These are phyloP conservation scores for Ameiurus melas DNA, from an alignment of 2,113 vertebrate species.

Conservation along the genomic window DNA sequence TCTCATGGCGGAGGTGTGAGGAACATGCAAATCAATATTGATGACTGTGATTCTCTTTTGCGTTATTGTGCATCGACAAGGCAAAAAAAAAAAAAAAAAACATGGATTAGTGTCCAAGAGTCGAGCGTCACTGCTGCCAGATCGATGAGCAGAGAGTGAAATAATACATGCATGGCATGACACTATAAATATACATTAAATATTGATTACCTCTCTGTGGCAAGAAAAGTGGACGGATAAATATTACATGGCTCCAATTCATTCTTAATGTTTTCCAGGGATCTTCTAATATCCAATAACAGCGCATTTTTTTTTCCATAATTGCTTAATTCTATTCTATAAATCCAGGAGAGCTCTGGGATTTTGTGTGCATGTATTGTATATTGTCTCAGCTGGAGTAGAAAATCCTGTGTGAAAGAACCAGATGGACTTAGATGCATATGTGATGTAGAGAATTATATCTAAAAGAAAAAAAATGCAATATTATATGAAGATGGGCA, in stretches of 20 bases:
- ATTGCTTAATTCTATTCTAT: not conserved
- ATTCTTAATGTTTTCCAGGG: not conserved
- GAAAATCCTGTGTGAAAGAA: not conserved
- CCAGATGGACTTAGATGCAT: not conserved
- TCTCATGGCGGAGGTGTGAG: slow-evolving; percentile 42
- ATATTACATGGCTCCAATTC: slow-evolving; percentile 3
- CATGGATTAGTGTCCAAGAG: slow-evolving; percentile 11
- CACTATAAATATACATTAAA: slow-evolving; percentile 46
- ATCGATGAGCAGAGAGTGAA: slow-evolving; percentile 16
- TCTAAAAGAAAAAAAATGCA: slow-evolving; percentile 51
- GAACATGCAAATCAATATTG: slow-evolving; percentile 57
- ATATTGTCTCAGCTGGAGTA: not conserved
- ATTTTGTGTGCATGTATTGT: not conserved
- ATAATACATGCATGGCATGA: slow-evolving; percentile 25
- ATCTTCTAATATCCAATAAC: not conserved
- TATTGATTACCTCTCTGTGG: slow-evolving; percentile 16
- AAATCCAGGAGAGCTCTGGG: not conserved
- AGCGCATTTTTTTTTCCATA: too few relatives aligned
- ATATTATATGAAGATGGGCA: slow-evolving; percentile 48
- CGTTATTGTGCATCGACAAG: slow-evolving; percentile 13
- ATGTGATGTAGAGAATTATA: slow-evolving; percentile 41
- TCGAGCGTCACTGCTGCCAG: not conserved
- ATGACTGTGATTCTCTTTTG: slow-evolving; percentile 49
- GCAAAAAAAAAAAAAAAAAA: not conserved
- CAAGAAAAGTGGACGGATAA: slow-evolving; percentile 8